phyloP scores from a whole-genome alignment of 2,888 invertebrate species.

The Pterostichus niger region DNA sequence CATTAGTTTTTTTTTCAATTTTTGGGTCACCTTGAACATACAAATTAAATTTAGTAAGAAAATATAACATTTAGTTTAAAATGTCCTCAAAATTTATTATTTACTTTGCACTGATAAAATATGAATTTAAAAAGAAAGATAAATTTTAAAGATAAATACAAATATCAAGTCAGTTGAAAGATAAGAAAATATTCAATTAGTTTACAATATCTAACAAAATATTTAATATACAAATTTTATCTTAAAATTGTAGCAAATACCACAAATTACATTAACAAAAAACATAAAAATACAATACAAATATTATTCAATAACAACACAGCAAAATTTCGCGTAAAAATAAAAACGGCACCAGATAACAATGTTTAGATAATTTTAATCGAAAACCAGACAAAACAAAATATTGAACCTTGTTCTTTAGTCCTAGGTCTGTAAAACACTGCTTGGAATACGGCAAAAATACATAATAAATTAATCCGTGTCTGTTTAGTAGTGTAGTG shows the following conservation, averaged over 20 bases:
- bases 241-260: too few species aligned
- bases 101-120: too few species aligned
- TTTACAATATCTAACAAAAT: neutral
- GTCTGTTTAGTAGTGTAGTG: neutral
- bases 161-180: too few species aligned
- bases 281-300: slow-evolving; percentile 24
- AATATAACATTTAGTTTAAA: too few species aligned
- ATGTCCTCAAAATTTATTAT: too few species aligned
- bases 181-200: too few species aligned
- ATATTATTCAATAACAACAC: slow-evolving; percentile 16
- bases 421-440: slow-evolving; percentile 10
- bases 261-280: neutral
- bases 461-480: slow-evolving; percentile 37
- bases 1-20: too few species aligned
- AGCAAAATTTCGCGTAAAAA: slow-evolving; percentile 19
- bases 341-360: slow-evolving; percentile 10
- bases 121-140: too few species aligned
- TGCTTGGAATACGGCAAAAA: slow-evolving; percentile 24
- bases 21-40: too few species aligned
- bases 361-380: slow-evolving; percentile 29
- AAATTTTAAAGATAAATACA: too few species aligned
- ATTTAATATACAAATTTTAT: too few species aligned
- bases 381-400: slow-evolving; percentile 11
- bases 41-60: too few species aligned
- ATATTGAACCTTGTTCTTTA: slow-evolving; percentile 23